These are phyloP conservation scores for Pampusana beccarii DNA, from an alignment of 2,113 vertebrate species.

Conservation along the genomic window DNA sequence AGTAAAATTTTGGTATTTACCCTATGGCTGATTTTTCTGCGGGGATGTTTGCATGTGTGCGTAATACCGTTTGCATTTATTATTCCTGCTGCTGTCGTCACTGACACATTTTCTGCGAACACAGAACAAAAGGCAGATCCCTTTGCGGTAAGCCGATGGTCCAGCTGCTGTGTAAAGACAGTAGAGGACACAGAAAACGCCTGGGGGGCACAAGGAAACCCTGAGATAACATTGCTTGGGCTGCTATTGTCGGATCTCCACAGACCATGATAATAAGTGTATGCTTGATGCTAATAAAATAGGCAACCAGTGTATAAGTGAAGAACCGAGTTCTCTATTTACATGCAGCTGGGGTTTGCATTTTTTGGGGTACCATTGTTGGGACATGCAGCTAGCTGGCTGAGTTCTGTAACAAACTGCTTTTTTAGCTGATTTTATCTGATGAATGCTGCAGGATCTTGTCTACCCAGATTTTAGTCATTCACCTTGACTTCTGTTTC, in stretches of 20 bases:
- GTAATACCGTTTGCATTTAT: slow-evolving; percentile 18
- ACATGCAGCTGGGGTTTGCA: not conserved
- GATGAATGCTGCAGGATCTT: slow-evolving; percentile 16
- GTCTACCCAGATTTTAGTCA: slow-evolving; percentile 55
- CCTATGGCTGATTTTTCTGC: slow-evolving; percentile 17
- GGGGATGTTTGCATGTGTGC: not conserved
- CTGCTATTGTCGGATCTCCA: not conserved
- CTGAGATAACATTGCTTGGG: slow-evolving; percentile 33
- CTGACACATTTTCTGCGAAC: not conserved
- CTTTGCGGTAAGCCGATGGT: slow-evolving; percentile 7
- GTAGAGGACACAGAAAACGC: not conserved
- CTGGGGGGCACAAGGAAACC: slow-evolving; percentile 33
- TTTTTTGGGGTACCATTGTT: not conserved
- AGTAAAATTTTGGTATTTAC: slow-evolving; percentile 65
- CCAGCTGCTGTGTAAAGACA: not conserved
- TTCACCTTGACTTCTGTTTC: slow-evolving; percentile 7
- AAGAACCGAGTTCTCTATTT: not conserved
- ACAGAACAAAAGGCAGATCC: slow-evolving; percentile 17
- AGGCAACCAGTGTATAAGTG: not conserved
- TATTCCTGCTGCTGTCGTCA: slow-evolving; percentile 18
- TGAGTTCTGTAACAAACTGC: not conserved
- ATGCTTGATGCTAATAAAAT: not conserved
- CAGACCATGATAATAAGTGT: not conserved
- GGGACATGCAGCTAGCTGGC: slow-evolving; percentile 3
- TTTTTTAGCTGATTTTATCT: slow-evolving; percentile 44